Evolutionary conservation across 2,113 vertebrate species (phyloP).

Genomic region (Andinoacara biseriatus): DNA sequence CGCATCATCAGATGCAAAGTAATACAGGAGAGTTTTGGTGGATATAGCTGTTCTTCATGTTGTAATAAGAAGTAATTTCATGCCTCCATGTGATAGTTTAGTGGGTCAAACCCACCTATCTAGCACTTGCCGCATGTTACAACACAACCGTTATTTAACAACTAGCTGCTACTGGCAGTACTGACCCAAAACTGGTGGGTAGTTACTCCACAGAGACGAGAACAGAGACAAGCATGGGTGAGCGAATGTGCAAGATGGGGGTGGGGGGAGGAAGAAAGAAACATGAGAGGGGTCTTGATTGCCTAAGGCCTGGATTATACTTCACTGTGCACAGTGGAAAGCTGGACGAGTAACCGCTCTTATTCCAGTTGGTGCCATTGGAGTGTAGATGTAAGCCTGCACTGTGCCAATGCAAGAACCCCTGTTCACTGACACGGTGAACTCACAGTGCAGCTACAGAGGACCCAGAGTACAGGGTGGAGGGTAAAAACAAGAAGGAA

Average conservation of each 20-base stretch:
- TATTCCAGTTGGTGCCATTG: neutral
- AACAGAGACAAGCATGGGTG: neutral
- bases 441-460: neutral
- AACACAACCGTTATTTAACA: constrained; percentile 25
- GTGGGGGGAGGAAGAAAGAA: neutral
- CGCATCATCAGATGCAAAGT: neutral
- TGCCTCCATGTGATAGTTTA: neutral
- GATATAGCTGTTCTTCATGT: neutral
- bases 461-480: neutral
- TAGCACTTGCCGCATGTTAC: neutral
- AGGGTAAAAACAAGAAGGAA: neutral
- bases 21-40: neutral
- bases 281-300: neutral
- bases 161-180: constrained; percentile 3
- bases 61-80: neutral
- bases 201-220: neutral
- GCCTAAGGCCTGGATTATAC: neutral
- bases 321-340: neutral
- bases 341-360: neutral
- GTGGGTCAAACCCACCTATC: neutral
- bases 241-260: neutral
- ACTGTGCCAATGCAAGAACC: neutral
- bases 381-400: neutral
- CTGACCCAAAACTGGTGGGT: constrained; percentile 20
- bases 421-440: neutral